Evolutionary conservation across 1,140 invertebrate species (phyloP).

Genomic region (Metaphire vulgaris): DNA sequence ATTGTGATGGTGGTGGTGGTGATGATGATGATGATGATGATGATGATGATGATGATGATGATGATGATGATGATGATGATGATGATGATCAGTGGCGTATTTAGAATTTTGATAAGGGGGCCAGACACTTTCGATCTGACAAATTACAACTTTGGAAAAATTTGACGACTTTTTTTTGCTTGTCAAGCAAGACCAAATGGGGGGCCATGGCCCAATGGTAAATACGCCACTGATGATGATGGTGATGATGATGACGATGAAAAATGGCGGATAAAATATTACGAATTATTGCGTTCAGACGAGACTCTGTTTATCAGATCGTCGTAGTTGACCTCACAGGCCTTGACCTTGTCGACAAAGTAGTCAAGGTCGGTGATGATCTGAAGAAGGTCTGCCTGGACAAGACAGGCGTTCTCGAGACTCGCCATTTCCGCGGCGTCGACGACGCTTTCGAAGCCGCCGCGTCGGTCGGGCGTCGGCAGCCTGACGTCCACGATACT

Average conservation of each 20-base stretch:
- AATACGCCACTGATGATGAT: not conserved
- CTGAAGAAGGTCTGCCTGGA: conserved; percentile 42
- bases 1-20: too few species aligned
- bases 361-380: conserved; percentile 44
- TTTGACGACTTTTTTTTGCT: too few species aligned
- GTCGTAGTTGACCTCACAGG: conserved; percentile 43
- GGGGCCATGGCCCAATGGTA: not conserved
- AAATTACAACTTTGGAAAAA: too few species aligned
- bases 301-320: conserved; percentile 1
- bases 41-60: too few species aligned
- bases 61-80: too few species aligned
- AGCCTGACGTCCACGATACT: conserved; percentile 46
- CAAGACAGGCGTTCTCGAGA: conserved; percentile 40
- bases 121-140: too few species aligned
- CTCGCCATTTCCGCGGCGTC: conserved; percentile 28
- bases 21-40: too few species aligned
- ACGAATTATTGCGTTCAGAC: not conserved
- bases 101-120: too few species aligned
- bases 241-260: not conserved
- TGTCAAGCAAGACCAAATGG: too few species aligned
- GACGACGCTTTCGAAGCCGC: conserved; percentile 17
- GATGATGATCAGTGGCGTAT: too few species aligned
- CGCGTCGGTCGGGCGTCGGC: conserved; percentile 32
- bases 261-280: not conserved
- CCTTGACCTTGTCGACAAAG: conserved; percentile 38